Base-by-base conservation (phyloP, 2,113 vertebrate species). In the Callocephalon fimbriatum region DNA sequence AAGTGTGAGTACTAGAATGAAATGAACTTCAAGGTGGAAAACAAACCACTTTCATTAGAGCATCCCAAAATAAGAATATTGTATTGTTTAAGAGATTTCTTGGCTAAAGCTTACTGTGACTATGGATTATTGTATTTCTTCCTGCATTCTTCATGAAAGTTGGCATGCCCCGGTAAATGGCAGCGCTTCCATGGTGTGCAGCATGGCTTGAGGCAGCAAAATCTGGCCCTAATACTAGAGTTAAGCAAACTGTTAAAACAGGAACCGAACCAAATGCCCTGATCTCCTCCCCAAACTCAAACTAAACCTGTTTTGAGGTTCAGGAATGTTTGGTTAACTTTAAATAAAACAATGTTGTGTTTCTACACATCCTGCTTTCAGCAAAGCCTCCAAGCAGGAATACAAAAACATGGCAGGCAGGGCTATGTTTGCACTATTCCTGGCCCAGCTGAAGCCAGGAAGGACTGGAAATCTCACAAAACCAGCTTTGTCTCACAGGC, bases 361-460 rank as follows among this genome's bases (percentile, higher is more conserved):
- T 95, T 95, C 94, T 92, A 74, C 92, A 96, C 86, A 94, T 97
- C 92, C 97, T 95, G 94, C 94, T 93, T 94, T 92, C 90, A 88
- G 79, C 0, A 0, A 86, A 88, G 79, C 32, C 68, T 96, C 88
- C 63, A 88, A 92, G 79, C 63, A 94, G 79, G 59, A 94, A 75
- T 31, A 94, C 65, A 93, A 94, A 95, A 94, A 77, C 73, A 92
- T 67, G 85, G 96, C 94, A 96, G 56, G 42, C 76, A 88, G 73
- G 61, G 80, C 50, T 32, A 19, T 78, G 56, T 92, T 96, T 94
- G 95, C 95, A 84, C 79, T 90, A 32, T 47, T 96, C 88, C 83
- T 96, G 92, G 86, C 75, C 78, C 56, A 80, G 83, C 9, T 88
- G 51, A 92, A 90, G 90, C 29, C 18, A 74, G 61, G 47, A 90